Evolutionary conservation across 2,113 vertebrate species (phyloP), one percentile per base, ranked within the genome.

Genomic region (Ceyx melanurus): DNA sequence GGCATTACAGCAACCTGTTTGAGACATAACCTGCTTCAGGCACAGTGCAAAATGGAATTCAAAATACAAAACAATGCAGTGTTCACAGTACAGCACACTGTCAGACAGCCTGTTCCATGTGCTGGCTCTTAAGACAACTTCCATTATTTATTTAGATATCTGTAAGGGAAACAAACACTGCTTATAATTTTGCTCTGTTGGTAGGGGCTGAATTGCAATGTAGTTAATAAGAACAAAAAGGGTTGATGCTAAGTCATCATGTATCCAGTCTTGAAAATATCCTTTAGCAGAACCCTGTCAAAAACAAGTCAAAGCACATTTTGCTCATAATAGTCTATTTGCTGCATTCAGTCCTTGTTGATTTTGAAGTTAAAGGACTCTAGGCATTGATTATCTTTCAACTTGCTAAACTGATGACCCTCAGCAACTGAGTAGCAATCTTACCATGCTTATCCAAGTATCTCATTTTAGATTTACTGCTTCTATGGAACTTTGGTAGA

Each of bases 231-330:
- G 71, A 87, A 61, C 67, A 73, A 85, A 87, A 92, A 37, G 26
- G 2, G 6, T 11, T 85, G 46, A 70, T 70, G 67, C 33, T 57
- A 84, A 87, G 37, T 79, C 46, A 70, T 89, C 19, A 67, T 12
- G 18, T 76, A 73, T 33, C 22, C 58, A 56, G 28, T 56, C 78
- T 85, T 56, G 67, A 75, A 91, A 87, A 92, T 70, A 86, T 82
- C 73, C 86, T 90, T 88, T 56, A 95, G 90, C 68, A 95, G 73
- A 88, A 83, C 19, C 14, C 40, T 82, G 80, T 83, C 88, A 93
- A 86, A 78, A 84, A 33, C 9, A 93, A 92, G 56, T 80, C 91
- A 85, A 73, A 88, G 33, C 21, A 10, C 78, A 46, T 92, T 90
- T 92, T 17, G 81, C 42, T 82, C 62, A 82, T 58, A 90, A 71